Evolutionary conservation across 2,113 vertebrate genomes (phyloP), one percentile per base, ranked within the genome.

Genomic region (Pelvicachromis taeniatus): DNA sequence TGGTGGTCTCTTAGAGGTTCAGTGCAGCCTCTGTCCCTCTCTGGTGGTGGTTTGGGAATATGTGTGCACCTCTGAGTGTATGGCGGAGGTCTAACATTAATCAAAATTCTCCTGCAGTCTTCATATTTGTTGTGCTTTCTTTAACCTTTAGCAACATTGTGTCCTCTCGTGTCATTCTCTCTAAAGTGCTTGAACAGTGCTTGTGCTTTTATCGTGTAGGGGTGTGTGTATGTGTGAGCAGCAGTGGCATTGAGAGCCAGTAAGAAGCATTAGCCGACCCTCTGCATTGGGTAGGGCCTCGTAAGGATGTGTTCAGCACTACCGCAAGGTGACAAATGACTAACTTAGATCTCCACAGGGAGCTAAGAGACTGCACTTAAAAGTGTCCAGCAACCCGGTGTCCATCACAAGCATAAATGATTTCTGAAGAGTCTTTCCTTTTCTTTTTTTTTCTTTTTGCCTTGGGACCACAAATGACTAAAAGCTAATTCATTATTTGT

Each of bases 81-180:
- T 40, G 80, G 87, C 26, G 9, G 53, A 81, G 79, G 59, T 65
- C 52, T 53, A 48, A 73, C 88, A 88, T 93, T 91, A 86, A 93
- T 93, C 90, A 91, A 84, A 92, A 94, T 91, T 94, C 90, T 92
- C 90, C 89, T 81, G 29, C 81, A 73, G 87, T 91, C 88, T 90
- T 88, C 80, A 84, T 87, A 85, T 89, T 59, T 85, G 90, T 91
- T 77, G 81, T 75, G 85, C 82, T 93, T 91, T 87, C 89, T 85
- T 92, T 90, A 91, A 92, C 92, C 90, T 94, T 91, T 86, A 80
- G 80, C 83, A 52, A 50, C 78, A 53, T 35, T 9, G 79, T 91
- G 91, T 91, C 91, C 88, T 91, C 89, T 83, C 50, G 48, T 91
- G 91, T 91, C 84, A 84, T 80, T 54, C 77, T 80, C 73, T 73